phyloP scores from a whole-genome alignment of 1,140 invertebrate genomes.

The Charaxes varanes region DNA sequence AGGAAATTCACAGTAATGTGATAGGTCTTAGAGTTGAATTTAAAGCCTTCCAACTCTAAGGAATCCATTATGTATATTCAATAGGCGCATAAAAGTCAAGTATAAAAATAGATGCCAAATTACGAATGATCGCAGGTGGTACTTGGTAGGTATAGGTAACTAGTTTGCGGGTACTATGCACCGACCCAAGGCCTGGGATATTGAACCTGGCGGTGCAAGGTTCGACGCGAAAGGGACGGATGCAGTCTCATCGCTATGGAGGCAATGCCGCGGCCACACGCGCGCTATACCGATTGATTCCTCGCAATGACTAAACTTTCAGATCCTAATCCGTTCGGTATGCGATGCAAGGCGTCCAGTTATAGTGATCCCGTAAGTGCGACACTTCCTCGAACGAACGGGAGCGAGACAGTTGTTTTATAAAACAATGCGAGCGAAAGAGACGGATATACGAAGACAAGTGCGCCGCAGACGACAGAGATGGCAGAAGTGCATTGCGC shows the following conservation, averaged over 20 bases:
- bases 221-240: conserved; percentile 61
- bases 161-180: conserved; percentile 56
- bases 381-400: conserved; percentile 55
- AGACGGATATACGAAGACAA: conserved; percentile 42
- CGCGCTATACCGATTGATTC: conserved; percentile 33
- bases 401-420: too few species aligned
- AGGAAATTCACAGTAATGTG: too few species aligned
- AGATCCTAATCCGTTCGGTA: conserved; percentile 48
- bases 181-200: conserved; percentile 68
- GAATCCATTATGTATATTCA: too few species aligned
- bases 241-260: conserved; percentile 68
- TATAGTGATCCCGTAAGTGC: conserved; percentile 39
- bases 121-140: conserved; percentile 56
- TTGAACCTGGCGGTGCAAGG: conserved; percentile 64
- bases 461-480: conserved; percentile 39
- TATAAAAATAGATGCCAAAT: conserved; percentile 55
- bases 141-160: conserved; percentile 41
- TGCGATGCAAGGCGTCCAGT: conserved; percentile 46
- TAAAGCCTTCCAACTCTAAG: too few species aligned
- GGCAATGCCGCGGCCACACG: conserved; percentile 61
- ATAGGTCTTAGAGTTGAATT: too few species aligned
- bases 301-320: conserved; percentile 43
- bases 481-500: conserved; percentile 57
- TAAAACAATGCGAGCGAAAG: conserved; percentile 25
- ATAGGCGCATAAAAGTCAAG: too few species aligned